A percentile compares a stretch with the other conserved stretches of the same genome.
Conservation (phyloP, 2,888 invertebrate species). For the Mesorhabditis spiculigera region DNA sequence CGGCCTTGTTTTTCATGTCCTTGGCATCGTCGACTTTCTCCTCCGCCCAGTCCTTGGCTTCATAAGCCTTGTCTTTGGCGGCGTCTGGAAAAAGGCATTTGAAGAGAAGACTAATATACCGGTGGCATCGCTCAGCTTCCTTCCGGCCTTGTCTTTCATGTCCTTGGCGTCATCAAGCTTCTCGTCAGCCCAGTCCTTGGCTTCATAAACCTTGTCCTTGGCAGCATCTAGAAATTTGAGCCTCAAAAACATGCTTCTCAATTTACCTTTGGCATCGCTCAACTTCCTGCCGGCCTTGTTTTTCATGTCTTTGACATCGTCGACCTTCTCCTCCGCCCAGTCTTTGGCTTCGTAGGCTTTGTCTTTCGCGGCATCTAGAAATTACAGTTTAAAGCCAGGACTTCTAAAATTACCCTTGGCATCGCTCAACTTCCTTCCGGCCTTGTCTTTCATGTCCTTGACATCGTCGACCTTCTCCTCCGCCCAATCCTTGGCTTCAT, state of each 20-base stretch:
- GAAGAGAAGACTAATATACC: background rate
- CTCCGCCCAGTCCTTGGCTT: background rate
- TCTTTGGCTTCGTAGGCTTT: background rate
- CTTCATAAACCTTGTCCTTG: background rate
- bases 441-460: background rate
- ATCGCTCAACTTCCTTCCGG: conserved; percentile 1
- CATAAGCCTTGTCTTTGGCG: background rate
- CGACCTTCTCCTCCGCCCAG: background rate
- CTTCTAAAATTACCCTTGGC: background rate
- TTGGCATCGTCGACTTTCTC: background rate
- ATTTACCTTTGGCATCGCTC: background rate
- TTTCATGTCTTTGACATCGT: background rate
- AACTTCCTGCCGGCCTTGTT: background rate
- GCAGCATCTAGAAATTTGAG: conserved; percentile 2
- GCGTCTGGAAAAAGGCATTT: background rate
- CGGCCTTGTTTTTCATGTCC: background rate
- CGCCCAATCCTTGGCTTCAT: background rate
- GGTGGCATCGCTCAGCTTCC: background rate
- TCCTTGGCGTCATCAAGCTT: background rate
- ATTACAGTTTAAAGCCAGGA: background rate
- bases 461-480: background rate
- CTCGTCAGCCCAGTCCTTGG: background rate
- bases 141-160: no score
- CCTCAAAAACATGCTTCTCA: background rate
- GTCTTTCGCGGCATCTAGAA: background rate